Conservation (phyloP, 2,113 vertebrate species). For the Morone chrysops region DNA sequence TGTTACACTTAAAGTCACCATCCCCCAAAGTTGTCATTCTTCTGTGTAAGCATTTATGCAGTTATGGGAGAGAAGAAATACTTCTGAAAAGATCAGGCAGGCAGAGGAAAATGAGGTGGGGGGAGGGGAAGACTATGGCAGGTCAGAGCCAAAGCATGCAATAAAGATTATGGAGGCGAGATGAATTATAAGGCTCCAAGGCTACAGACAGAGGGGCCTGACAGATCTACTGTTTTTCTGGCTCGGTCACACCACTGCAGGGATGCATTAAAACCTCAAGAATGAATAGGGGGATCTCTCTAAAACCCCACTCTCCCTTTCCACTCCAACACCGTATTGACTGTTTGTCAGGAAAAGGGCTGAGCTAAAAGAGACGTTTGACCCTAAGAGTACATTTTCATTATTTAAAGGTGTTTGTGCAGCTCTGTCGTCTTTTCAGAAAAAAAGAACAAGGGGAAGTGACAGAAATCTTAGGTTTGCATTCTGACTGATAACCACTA, state of each 20-base stretch:
- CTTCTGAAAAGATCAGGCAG: slow-evolving; percentile 22
- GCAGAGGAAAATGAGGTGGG: neutral
- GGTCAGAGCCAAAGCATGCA: slow-evolving; percentile 55
- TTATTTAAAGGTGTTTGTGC: slow-evolving; percentile 62
- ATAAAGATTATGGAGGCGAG: slow-evolving; percentile 63
- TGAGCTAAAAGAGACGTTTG: slow-evolving; percentile 55
- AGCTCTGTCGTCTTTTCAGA: slow-evolving; percentile 44
- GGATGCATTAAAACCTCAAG: slow-evolving; percentile 48
- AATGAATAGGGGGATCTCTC: slow-evolving; percentile 28
- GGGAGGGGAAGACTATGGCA: slow-evolving; percentile 9
- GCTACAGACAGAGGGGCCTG: slow-evolving; percentile 27
- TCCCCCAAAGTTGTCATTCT: slow-evolving; percentile 33
- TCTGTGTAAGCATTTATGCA: slow-evolving; percentile 40
- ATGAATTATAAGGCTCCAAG: slow-evolving; percentile 57
- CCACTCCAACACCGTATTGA: slow-evolving; percentile 35
- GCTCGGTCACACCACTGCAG: slow-evolving; percentile 29
- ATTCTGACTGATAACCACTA: slow-evolving; percentile 15
- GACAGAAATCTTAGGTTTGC: slow-evolving; percentile 33
- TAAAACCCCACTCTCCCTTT: neutral
- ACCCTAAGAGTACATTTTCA: slow-evolving; percentile 59
- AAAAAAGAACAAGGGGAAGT: slow-evolving; percentile 15
- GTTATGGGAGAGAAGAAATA: slow-evolving; percentile 5
- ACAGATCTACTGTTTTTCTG: slow-evolving; percentile 46
- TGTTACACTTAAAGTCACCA: slow-evolving; percentile 23
- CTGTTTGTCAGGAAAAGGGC: slow-evolving; percentile 52